These are phyloP conservation scores for Ariopsis seemanni DNA, from an alignment of 2,113 vertebrate genomes.

Conservation along the genomic window DNA sequence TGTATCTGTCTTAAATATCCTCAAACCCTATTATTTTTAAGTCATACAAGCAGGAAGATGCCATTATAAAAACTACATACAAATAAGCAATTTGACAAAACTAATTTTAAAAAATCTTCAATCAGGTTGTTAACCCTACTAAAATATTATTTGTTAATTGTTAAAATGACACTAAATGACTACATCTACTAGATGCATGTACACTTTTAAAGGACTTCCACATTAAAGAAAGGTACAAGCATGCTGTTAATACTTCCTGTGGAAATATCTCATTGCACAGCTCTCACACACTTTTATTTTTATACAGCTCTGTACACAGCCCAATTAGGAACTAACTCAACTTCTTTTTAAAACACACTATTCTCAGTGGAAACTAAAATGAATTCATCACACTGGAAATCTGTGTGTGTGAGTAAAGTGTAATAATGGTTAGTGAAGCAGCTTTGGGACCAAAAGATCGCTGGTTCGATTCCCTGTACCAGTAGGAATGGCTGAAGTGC, in stretches of 20 bases:
- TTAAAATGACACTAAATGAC: neutral
- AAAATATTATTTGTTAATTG: neutral
- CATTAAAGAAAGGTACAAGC: too few species aligned
- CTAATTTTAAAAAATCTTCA: neutral
- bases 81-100: neutral
- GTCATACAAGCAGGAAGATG: neutral
- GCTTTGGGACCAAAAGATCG: too few species aligned
- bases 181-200: neutral
- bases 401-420: too few species aligned
- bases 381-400: neutral
- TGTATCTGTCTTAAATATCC: neutral
- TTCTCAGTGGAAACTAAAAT: neutral
- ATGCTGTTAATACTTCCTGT: constrained; percentile 3
- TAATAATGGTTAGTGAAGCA: too few species aligned
- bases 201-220: neutral
- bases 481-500: too few species aligned
- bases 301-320: neutral
- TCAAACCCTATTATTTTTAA: neutral
- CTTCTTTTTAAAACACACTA: neutral
- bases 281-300: neutral
- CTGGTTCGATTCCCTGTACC: too few species aligned
- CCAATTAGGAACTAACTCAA: neutral
- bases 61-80: neutral
- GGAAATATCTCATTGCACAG: neutral
- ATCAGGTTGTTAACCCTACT: neutral